Evolutionary conservation across 2,797 vertebrate species (phyloP).

Genomic region (Mormyrus hasselquistii): DNA sequence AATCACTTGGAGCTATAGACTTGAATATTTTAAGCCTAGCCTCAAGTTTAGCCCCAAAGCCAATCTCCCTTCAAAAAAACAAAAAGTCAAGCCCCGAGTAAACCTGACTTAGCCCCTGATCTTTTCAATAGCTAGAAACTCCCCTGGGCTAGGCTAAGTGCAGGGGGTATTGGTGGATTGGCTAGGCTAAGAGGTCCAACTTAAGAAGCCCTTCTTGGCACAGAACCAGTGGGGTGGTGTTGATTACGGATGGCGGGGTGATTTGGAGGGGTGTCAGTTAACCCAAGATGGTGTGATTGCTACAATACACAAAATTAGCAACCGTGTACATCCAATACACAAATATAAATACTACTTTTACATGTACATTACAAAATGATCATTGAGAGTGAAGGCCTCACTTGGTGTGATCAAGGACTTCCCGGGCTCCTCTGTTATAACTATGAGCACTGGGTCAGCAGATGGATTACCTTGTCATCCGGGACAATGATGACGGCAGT

Average conservation of each 20-base stretch:
- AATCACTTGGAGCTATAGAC: not conserved
- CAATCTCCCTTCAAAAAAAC: not conserved
- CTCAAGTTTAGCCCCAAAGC: not conserved
- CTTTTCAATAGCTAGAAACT: not conserved
- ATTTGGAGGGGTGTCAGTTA: not conserved
- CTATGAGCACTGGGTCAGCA: not conserved
- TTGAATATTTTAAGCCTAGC: not conserved
- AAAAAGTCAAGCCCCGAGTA: not conserved
- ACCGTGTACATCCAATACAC: not conserved
- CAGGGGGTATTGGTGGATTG: not conserved
- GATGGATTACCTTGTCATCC: not conserved
- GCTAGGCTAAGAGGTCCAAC: not conserved
- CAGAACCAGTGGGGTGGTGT: not conserved
- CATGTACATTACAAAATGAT: not conserved
- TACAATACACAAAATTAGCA: not conserved
- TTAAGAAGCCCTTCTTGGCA: not conserved
- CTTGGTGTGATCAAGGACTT: not conserved
- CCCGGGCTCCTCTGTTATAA: not conserved
- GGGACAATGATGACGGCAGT: not conserved
- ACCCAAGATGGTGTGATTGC: not conserved
- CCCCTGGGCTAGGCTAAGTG: not conserved
- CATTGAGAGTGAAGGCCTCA: not conserved
- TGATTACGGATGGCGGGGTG: not conserved
- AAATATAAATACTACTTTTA: not conserved
- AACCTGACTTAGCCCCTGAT: not conserved